phyloP scores from a whole-genome alignment of 2,113 vertebrate genomes.

The Brevimyrus niger region DNA sequence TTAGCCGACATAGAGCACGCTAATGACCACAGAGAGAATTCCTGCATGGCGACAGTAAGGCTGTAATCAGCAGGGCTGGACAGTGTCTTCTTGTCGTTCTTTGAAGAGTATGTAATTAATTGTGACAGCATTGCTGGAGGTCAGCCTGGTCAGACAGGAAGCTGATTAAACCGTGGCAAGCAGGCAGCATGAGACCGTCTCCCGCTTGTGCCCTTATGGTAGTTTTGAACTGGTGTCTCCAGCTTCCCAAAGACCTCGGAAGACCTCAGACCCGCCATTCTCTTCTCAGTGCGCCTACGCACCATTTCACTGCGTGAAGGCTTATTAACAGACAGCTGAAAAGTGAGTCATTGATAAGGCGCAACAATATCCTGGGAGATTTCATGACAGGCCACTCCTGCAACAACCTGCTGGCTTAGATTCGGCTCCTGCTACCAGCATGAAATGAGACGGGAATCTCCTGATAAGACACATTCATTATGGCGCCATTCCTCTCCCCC shows the following conservation, averaged over 20 bases:
- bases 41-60: not conserved
- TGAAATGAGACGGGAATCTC: not conserved
- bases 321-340: not conserved
- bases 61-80: not conserved
- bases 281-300: not conserved
- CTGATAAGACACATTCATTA: not conserved
- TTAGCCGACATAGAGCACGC: not conserved
- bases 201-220: not conserved
- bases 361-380: not conserved
- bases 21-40: not conserved
- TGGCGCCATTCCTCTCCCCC: not conserved
- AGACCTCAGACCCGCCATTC: not conserved
- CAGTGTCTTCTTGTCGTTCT: not conserved
- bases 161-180: not conserved
- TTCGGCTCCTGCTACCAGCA: not conserved
- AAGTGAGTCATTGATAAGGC: not conserved
- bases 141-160: not conserved
- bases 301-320: not conserved
- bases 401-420: not conserved
- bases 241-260: not conserved
- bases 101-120: constrained; percentile 15
- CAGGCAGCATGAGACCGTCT: not conserved
- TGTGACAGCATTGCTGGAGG: constrained; percentile 1
- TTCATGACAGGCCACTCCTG: not conserved
- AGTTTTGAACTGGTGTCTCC: not conserved